Conservation (phyloP, 2,888 invertebrate species). For the Melanostoma scalare region DNA sequence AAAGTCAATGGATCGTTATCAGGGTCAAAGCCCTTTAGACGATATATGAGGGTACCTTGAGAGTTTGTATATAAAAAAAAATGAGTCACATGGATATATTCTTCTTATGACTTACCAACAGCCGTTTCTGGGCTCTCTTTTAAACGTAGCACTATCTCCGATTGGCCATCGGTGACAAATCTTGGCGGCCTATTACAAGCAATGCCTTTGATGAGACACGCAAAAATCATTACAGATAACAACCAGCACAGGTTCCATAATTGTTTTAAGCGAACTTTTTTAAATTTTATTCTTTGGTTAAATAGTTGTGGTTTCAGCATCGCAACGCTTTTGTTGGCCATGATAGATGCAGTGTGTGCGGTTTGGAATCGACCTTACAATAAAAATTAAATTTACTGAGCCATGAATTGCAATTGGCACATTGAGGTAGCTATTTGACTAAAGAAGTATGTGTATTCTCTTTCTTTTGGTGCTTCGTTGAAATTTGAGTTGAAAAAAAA, state of each 20-base stretch:
- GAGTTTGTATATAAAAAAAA: not conserved
- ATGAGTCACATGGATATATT: not conserved
- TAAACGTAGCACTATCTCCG: conserved; percentile 94
- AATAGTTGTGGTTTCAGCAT: conserved; percentile 11
- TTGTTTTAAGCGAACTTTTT: conserved; percentile 64
- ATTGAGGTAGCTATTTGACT: conserved; percentile 15
- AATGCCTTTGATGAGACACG: conserved; percentile 40
- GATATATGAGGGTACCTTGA: conserved; percentile 91
- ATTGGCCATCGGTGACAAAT: conserved; percentile 93
- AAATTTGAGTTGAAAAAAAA: conserved; percentile 22
- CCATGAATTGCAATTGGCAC: conserved; percentile 58
- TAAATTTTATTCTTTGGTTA: conserved; percentile 58
- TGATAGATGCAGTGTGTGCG: conserved; percentile 35
- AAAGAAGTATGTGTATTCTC: not conserved
- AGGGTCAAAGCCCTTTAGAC: conserved; percentile 91
- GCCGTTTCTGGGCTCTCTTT: conserved; percentile 94
- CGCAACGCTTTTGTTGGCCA: conserved; percentile 46
- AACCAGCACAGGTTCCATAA: not conserved
- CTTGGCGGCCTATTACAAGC: conserved; percentile 89
- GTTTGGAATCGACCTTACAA: conserved; percentile 46
- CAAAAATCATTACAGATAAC: conserved; percentile 6
- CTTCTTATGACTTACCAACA: conserved; percentile 86
- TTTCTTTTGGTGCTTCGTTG: conserved; percentile 20
- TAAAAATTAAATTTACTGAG: conserved; percentile 39
- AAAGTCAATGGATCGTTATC: conserved; percentile 93